phyloP scores from a whole-genome alignment of 2,888 invertebrate species.

The Endomychus coccineus region DNA sequence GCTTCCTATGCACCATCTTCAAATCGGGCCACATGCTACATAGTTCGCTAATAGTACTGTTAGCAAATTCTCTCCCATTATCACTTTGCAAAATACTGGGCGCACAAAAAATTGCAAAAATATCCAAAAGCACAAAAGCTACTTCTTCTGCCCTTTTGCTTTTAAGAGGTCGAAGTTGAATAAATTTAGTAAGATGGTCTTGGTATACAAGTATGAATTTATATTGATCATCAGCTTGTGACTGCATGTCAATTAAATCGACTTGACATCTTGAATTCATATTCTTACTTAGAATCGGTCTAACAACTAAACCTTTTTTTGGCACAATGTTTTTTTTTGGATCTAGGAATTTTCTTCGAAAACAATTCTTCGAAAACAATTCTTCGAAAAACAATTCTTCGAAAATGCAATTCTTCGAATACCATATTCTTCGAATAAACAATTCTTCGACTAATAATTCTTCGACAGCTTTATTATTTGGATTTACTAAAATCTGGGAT shows the following conservation, averaged over 20 bases:
- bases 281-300: constrained; percentile 11
- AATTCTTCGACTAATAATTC: no score
- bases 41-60: constrained; percentile 28
- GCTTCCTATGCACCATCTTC: constrained; percentile 38
- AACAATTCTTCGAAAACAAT: no score
- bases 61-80: constrained; percentile 34
- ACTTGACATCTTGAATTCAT: constrained; percentile 23
- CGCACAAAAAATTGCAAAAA: constrained; percentile 35
- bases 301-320: constrained; percentile 17
- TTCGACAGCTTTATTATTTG: no score
- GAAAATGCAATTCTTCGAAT: no score
- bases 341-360: no score
- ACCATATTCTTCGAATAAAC: no score
- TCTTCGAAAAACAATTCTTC: no score
- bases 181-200: constrained; percentile 38
- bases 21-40: constrained; percentile 17
- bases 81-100: constrained; percentile 34
- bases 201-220: constrained; percentile 38
- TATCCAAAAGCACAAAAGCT: constrained; percentile 31
- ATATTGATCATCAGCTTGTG: constrained; percentile 29
- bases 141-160: constrained; percentile 33
- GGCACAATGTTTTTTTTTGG: no score
- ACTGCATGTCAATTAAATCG: constrained; percentile 37
- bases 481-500: no score
- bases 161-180: constrained; percentile 30